Percentiles rank a stretch among this genome's conserved stretches.
These are phyloP conservation scores for Sphaeramia orbicularis DNA, from an alignment of 2,797 vertebrate species.

Conservation along the genomic window DNA sequence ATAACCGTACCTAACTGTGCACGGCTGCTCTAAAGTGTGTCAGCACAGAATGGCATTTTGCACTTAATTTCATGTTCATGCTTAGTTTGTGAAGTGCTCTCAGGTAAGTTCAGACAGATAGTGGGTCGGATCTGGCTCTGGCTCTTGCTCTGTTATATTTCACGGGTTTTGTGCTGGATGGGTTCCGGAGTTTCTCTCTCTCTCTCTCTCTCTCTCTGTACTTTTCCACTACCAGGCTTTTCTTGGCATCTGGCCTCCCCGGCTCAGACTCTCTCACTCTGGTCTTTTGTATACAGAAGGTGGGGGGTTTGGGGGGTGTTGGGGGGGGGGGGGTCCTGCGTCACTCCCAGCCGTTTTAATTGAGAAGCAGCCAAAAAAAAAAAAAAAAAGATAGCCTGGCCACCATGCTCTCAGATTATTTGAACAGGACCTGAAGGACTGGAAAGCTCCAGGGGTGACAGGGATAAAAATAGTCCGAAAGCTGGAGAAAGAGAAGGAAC, in stretches of 20 bases:
- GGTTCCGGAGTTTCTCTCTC: constrained; percentile 37
- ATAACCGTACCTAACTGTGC: constrained; percentile 42
- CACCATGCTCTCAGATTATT: constrained; percentile 45
- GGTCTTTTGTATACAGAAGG: constrained; percentile 49
- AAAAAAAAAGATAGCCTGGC: constrained; percentile 46
- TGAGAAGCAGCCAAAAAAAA: constrained; percentile 50
- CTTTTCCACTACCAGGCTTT: constrained; percentile 80
- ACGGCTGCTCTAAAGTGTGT: neutral
- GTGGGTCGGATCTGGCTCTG: neutral
- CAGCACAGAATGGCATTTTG: constrained; percentile 2
- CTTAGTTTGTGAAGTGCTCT: constrained; percentile 1
- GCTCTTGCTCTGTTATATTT: neutral
- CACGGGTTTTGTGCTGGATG: constrained; percentile 1
- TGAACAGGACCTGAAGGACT: constrained; percentile 7
- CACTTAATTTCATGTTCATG: neutral
- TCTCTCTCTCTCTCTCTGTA: no score
- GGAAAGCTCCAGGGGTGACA: neutral
- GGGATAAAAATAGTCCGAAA: constrained; percentile 8
- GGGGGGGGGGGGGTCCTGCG: constrained; percentile 56
- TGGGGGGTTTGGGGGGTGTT: no score
- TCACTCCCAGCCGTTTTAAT: constrained; percentile 55
- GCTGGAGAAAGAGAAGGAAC: neutral
- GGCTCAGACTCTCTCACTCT: constrained; percentile 37
- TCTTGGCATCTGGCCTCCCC: constrained; percentile 69
- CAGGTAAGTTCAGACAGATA: neutral